Conservation (phyloP, 2,888 invertebrate genomes). For the Myathropa florea region DNA sequence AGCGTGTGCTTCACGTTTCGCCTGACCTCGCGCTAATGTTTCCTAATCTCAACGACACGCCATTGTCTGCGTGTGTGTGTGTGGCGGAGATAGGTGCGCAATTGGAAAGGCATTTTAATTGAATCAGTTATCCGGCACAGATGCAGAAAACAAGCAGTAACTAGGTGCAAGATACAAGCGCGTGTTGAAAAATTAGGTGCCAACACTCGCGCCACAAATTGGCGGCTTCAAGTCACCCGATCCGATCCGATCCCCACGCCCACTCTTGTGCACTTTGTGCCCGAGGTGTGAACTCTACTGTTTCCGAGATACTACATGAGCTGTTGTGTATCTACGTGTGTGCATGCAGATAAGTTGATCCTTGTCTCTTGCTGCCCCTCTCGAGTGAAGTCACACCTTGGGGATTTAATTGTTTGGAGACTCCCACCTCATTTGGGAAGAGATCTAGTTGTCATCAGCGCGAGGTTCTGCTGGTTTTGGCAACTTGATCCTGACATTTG, state of each 20-base stretch:
- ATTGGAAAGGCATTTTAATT: slow-evolving; percentile 69
- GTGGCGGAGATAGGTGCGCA: neutral
- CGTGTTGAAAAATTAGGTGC: slow-evolving; percentile 55
- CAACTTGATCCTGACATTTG: slow-evolving; percentile 65
- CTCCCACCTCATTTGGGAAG: slow-evolving; percentile 42
- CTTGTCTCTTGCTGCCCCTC: no score
- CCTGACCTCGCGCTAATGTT: slow-evolving; percentile 52
- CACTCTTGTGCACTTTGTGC: slow-evolving; percentile 17
- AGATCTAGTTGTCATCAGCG: slow-evolving; percentile 30
- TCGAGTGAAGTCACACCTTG: no score
- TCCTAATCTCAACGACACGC: slow-evolving; percentile 21
- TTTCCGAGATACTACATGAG: neutral
- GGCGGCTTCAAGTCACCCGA: slow-evolving; percentile 28
- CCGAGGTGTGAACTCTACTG: slow-evolving; percentile 57
- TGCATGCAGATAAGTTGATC: no score
- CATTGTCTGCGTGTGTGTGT: neutral
- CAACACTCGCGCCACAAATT: slow-evolving; percentile 51
- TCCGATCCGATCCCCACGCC: slow-evolving; percentile 35
- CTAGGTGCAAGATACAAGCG: neutral
- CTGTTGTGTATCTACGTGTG: neutral
- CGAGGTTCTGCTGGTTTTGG: slow-evolving; percentile 9
- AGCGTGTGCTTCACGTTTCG: neutral
- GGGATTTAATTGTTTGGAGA: neutral
- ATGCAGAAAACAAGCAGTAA: slow-evolving; percentile 30
- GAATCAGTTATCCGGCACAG: slow-evolving; percentile 27